Percentiles rank a stretch among this genome's conserved stretches.
Evolutionary conservation across 2,797 vertebrate species (phyloP).

Genomic region (Sebastes matsubarae): DNA sequence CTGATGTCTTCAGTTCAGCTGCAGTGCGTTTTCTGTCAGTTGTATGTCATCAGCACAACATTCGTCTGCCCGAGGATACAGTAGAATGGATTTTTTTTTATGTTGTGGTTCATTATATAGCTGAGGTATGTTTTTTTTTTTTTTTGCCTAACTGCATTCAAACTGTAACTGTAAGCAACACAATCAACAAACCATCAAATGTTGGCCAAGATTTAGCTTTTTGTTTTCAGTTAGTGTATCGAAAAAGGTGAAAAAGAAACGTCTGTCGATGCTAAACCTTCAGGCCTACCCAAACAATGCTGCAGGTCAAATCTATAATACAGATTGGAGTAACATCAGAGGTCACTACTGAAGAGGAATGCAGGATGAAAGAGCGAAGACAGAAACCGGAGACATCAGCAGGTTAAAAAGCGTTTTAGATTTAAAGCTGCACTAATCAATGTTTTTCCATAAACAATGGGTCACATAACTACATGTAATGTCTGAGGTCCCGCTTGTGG

Average conservation of each 20-base stretch:
- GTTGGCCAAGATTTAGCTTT: background rate
- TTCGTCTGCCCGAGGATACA: constrained; percentile 7
- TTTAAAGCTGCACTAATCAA: background rate
- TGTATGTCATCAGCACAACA: constrained; percentile 5
- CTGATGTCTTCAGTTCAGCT: constrained; percentile 29
- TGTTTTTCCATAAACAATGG: background rate
- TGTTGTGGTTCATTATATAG: background rate
- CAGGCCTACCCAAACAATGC: background rate
- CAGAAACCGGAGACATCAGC: background rate
- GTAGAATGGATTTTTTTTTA: constrained; percentile 2
- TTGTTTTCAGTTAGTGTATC: background rate
- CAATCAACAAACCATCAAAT: background rate
- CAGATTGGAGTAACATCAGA: background rate
- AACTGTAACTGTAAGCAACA: background rate
- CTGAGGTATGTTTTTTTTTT: background rate
- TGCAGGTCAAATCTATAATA: background rate
- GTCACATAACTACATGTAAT: background rate
- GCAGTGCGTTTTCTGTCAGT: constrained; percentile 34
- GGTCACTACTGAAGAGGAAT: background rate
- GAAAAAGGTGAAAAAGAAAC: background rate
- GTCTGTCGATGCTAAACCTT: background rate
- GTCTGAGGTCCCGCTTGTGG: background rate
- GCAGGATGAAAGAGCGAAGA: background rate
- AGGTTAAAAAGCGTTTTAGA: background rate
- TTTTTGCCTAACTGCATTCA: background rate